A percentile compares a stretch with the other conserved stretches of the same genome.
phyloP scores from a whole-genome alignment of 2,797 vertebrate genomes.

The Ambastaia sidthimunki region DNA sequence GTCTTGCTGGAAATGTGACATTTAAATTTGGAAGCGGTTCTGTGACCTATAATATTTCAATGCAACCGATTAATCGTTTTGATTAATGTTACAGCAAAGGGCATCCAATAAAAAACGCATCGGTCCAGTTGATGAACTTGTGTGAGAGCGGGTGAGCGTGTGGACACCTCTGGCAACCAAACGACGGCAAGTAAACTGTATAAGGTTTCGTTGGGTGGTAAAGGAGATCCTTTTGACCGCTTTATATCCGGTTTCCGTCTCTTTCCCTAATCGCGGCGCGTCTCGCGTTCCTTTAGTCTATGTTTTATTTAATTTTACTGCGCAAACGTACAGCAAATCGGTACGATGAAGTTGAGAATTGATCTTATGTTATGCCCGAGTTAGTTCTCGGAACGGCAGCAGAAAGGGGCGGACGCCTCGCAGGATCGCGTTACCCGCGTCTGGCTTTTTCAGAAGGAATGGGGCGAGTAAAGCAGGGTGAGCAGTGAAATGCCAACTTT shows the following conservation, averaged over 20 bases:
- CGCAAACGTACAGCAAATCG: not conserved
- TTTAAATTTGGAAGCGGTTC: slow-evolving; percentile 20
- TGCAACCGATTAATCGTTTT: not conserved
- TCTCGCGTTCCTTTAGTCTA: slow-evolving; percentile 4
- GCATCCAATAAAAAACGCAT: not conserved
- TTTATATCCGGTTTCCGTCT: slow-evolving; percentile 71
- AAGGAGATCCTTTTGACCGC: slow-evolving; percentile 69
- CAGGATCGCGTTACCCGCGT: slow-evolving; percentile 32
- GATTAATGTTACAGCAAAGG: slow-evolving; percentile 17
- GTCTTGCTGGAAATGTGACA: not conserved
- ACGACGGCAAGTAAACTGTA: slow-evolving; percentile 56
- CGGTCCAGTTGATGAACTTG: not conserved
- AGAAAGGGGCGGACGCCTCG: slow-evolving; percentile 47
- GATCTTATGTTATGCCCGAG: not conserved
- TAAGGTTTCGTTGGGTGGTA: slow-evolving; percentile 73
- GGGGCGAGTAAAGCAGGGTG: slow-evolving; percentile 64
- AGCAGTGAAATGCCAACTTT: slow-evolving; percentile 81
- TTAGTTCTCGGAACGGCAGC: not conserved
- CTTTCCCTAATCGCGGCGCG: slow-evolving; percentile 30
- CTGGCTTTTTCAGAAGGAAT: slow-evolving; percentile 58
- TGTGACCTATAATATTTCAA: not conserved
- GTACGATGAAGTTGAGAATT: not conserved
- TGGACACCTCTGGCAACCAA: slow-evolving; percentile 36
- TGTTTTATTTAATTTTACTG: not conserved
- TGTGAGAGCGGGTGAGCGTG: not conserved